phyloP scores from a whole-genome alignment of 2,797 vertebrate species.

The Aldrovandia affinis region DNA sequence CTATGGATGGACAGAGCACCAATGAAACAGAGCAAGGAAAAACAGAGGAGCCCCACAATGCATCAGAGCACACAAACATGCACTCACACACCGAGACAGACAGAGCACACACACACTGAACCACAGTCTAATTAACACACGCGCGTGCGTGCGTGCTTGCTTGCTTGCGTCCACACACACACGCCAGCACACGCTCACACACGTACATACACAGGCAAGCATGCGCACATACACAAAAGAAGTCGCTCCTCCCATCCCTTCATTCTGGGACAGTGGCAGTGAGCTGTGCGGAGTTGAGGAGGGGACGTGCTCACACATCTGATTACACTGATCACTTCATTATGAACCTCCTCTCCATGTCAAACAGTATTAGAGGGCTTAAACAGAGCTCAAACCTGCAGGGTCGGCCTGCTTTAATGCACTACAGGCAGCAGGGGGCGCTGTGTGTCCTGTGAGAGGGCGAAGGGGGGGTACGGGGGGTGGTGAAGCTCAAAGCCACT shows the following conservation, averaged over 20 bases:
- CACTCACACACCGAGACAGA: not conserved
- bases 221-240: not conserved
- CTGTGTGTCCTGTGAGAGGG: too few species aligned
- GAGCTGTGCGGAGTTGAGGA: not conserved
- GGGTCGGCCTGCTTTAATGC: too few species aligned
- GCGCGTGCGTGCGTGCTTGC: conserved; percentile 10
- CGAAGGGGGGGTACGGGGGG: conserved; percentile 2
- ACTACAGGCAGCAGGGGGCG: not conserved
- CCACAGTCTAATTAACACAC: not conserved
- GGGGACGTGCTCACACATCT: not conserved
- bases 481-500: conserved; percentile 70
- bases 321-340: not conserved
- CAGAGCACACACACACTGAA: not conserved
- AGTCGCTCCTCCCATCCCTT: not conserved
- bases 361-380: not conserved
- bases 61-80: not conserved
- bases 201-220: not conserved
- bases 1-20: not conserved
- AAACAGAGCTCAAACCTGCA: not conserved
- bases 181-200: not conserved
- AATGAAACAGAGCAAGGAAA: not conserved
- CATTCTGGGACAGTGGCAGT: too few species aligned
- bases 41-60: not conserved
- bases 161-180: not conserved
- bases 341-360: not conserved